Evolutionary conservation across 2,113 vertebrate genomes (phyloP).

Genomic region (Tauraco erythrolophus): DNA sequence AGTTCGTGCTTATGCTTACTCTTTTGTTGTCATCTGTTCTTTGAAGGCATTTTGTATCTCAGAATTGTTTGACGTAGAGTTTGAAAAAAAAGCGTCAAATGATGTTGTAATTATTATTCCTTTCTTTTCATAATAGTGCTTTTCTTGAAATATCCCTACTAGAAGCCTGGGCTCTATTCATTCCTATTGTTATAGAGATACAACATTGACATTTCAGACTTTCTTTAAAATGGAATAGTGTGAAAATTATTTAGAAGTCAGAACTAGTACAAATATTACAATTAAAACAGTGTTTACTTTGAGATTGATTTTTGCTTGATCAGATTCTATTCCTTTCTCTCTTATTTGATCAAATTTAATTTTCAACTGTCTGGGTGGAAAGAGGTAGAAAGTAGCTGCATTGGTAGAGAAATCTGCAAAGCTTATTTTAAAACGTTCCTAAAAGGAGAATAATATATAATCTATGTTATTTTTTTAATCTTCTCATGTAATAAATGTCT

Average conservation of each 20-base stretch:
- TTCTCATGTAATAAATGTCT: too few species aligned
- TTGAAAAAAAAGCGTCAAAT: background rate
- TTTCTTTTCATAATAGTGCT: background rate
- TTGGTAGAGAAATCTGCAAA: background rate
- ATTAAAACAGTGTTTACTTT: constrained; percentile 20
- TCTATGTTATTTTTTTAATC: background rate
- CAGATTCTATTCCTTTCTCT: background rate
- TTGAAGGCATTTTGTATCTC: background rate
- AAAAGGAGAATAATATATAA: background rate
- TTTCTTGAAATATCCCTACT: background rate
- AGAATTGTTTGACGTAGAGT: background rate
- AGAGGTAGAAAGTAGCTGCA: background rate
- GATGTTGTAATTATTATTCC: background rate
- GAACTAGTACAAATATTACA: background rate
- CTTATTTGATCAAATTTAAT: background rate
- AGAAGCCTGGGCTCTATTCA: background rate
- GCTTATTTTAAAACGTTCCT: background rate
- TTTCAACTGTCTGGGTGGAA: background rate
- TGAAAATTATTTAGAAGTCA: background rate
- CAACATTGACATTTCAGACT: background rate
- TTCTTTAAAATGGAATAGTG: background rate
- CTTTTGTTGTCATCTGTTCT: background rate
- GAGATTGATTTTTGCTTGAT: background rate
- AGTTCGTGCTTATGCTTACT: background rate
- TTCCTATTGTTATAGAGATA: background rate